Evolutionary conservation across 1,140 invertebrate species (phyloP), one percentile per base, ranked within the genome.

Genomic region (Lamellibrachia luymesi): DNA sequence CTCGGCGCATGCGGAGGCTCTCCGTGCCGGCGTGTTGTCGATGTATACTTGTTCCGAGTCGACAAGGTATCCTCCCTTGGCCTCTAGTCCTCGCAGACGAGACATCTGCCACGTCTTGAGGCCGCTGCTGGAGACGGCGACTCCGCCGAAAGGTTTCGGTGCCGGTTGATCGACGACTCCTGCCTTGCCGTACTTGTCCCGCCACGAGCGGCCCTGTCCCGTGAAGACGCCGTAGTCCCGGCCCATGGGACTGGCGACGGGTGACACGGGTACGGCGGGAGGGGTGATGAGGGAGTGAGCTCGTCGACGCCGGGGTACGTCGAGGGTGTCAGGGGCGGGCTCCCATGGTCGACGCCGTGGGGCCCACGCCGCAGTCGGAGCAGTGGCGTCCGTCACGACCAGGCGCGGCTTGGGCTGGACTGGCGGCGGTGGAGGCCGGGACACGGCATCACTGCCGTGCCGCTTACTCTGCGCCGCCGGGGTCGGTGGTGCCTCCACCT

Each of bases 81-180:
- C 93, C 52, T 93, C 93, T 22, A 93, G 51, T 22, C 52, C 90
- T n/a, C 93, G 93, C 80, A 93, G 90, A n/a, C 92, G 92, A 56
- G 92, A 93, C 38, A 93, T 17, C 52, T 93, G 93, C 92, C 93
- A 93, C 49, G 93, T 52, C 56, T 93, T 93, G 2, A 93, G 17
- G 1, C 92, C 93, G 50, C 52, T 93, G 25, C 91, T 50, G 38
- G 92, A 50, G n/a, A 93, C 38, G 64, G 13, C 25, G 25, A 64
- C 80, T n/a, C 91, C 93, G 6, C 91, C 93, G 64, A 92, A 92
- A 50, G 92, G 92, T 89, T 89, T 52, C 5, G 92, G 92, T 49
- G 22, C 25, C 56, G 51, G 51, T 50, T 80, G 64, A 22, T 92
- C 64, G 52, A 50, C 92, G 13, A 92, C 92, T 8, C 50, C 38